Percentiles rank a stretch among this genome's conserved stretches.
Conservation (phyloP, 2,797 vertebrate genomes). For the Percopsis omiscomaycus region DNA sequence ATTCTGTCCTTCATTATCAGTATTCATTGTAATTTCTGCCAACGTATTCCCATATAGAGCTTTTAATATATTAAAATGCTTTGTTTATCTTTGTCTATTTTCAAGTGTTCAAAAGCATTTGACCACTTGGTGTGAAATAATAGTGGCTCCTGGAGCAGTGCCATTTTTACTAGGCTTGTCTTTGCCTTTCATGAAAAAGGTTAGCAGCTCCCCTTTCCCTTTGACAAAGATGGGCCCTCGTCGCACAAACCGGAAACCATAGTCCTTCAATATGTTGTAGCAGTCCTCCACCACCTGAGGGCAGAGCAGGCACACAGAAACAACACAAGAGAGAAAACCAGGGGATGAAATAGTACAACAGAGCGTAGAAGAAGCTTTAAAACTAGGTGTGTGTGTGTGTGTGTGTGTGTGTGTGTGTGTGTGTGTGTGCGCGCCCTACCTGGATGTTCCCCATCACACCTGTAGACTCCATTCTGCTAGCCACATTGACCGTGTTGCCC, state of each 20-base stretch:
- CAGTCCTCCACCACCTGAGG: slow-evolving; percentile 93
- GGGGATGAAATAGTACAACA: not conserved
- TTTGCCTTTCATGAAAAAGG: slow-evolving; percentile 93
- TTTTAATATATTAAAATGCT: slow-evolving; percentile 3
- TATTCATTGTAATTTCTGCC: no score
- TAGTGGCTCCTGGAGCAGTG: slow-evolving; percentile 60
- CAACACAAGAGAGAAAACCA: not conserved
- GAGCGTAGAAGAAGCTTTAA: not conserved
- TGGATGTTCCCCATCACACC: slow-evolving; percentile 93
- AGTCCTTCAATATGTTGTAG: slow-evolving; percentile 86
- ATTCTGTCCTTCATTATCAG: no score
- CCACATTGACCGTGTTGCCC: slow-evolving; percentile 96
- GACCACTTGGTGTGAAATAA: slow-evolving; percentile 87
- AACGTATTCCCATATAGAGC: not conserved
- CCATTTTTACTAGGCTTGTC: slow-evolving; percentile 81
- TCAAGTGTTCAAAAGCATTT: slow-evolving; percentile 35
- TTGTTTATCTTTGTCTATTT: slow-evolving; percentile 12
- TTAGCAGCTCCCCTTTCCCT: slow-evolving; percentile 94
- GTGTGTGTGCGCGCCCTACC: slow-evolving; percentile 39
- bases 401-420: slow-evolving; percentile 1
- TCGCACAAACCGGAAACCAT: slow-evolving; percentile 90
- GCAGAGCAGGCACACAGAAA: slow-evolving; percentile 9
- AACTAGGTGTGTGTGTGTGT: not conserved
- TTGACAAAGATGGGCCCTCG: slow-evolving; percentile 93
- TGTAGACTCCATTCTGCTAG: slow-evolving; percentile 97